These are phyloP conservation scores for Anableps anableps DNA, from an alignment of 2,797 vertebrate genomes.

Conservation along the genomic window DNA sequence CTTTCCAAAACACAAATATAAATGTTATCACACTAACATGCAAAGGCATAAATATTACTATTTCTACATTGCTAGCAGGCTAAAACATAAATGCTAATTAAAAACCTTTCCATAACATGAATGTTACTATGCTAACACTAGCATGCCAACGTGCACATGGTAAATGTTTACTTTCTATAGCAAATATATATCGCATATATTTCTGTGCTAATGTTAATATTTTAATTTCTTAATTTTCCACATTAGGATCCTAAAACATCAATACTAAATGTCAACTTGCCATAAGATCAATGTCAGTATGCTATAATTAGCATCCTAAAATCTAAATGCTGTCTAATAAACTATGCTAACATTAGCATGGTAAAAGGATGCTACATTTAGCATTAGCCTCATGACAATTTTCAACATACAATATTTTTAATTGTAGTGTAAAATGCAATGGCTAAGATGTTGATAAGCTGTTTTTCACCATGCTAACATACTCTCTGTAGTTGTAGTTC, in stretches of 20 bases:
- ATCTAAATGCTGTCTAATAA: conserved; percentile 9
- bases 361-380: background rate
- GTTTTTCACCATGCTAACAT: background rate
- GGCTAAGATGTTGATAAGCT: background rate
- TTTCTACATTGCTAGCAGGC: background rate
- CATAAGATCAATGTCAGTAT: background rate
- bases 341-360: background rate
- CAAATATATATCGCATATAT: background rate
- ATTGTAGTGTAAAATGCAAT: background rate
- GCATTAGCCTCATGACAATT: background rate
- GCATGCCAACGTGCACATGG: background rate
- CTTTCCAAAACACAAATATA: background rate
- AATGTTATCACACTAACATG: background rate
- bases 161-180: background rate
- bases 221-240: background rate
- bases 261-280: background rate
- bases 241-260: background rate
- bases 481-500: background rate
- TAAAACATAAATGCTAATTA: background rate
- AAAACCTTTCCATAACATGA: background rate
- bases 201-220: background rate
- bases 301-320: background rate
- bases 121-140: background rate
- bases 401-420: background rate
- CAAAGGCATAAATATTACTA: background rate